Base-by-base conservation (phyloP, 1,140 invertebrate genomes). In the Cecropterus lyciades region DNA sequence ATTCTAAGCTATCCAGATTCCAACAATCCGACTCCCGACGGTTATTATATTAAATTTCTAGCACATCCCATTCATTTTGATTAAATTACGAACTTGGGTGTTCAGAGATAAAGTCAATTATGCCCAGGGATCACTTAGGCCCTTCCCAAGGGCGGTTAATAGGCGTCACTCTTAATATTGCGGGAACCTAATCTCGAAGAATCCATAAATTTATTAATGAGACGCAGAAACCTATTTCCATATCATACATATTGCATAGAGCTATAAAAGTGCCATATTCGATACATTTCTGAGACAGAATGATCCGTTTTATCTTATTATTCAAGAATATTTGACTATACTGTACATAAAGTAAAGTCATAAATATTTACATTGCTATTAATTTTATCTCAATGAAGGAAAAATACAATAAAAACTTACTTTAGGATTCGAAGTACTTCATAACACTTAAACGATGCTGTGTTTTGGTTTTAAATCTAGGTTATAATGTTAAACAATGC, bases 31-130 rank as follows among this genome's bases (percentile, higher is more conserved):
- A 33, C 17, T 33, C 14, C 56, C 57, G 24, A 16, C 2, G 11
- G 56, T 59, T 46, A 59, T 59, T 30, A 60, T 6, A 57, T 57
- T 57, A 30, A 60, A 60, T 60, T 60, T 49, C 57, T 37, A 60
- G 57, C 11, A 49, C 20, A 57, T 57, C 40, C 53, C 20, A 60
- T 46, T 49, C 14, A 49, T 49, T 49, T 60, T 60, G 43, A 60
- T 60, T 60, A 49, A 60, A 60, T 60, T 60, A 49, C 45, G 16
- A 49, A 60, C 20, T 49, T 33, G 15, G 24, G 17, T 40, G 17
- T 13, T 48, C 15, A n/a, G 57, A 10, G 45, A 60, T 48, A 48
- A 49, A 48, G 11, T 48, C 45, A 49, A 43, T 33, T 60, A 60
- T 6, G 11, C 30, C 43, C 45, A 37, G 27, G 57, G 27, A 60